Base-by-base conservation (phyloP, 2,113 vertebrate species). In the Phycodurus eques region DNA sequence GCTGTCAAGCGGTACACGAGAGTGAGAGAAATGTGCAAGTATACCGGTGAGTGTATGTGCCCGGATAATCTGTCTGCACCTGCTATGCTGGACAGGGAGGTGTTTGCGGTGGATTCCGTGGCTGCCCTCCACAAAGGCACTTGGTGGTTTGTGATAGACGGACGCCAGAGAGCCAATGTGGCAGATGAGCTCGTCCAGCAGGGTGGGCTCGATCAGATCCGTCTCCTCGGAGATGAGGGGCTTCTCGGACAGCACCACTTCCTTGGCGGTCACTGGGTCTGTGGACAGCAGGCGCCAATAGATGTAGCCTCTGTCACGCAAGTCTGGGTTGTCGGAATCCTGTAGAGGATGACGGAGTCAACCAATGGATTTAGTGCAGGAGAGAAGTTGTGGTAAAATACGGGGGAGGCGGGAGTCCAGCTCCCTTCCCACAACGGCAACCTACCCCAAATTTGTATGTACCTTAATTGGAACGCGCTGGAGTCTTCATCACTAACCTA, bases 301-400 rank as follows among this genome's bases (percentile, higher is more conserved):
- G 89, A 99, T 99, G 90, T 99, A 99, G 82, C 98, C 98, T 1
- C 97, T 91, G 82, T 99, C 98, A n/a, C 98, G 95, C 79, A 99
- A 93, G 89, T 99, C 98, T 20, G 98, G 98, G 89, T 99, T 99
- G 89, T 99, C 98, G 0, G 98, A 99, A 89, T 99, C 98, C 98
- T 99, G 88, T 57, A 35, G 51, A 56, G 22, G 27, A 66, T 9
- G 20, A 42, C 2, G 22, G 60, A 42, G 31, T 61, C 3, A 71
- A 67, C 31, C 0, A 19, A 39, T 22, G 17, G 4, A 59, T 14
- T 19, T 17, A 5, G 3, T 3, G 11, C 5, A 31, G 17, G 27
- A 43, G 49, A 56, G 22, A 39, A 39, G 6, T 39, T 39, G 35
- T 39, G 35, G 35, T 39, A 39, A 39, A 39, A 39, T 39, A 39